Evolutionary conservation across 2,888 invertebrate genomes (phyloP).

Genomic region (Muschampia plurimacula): DNA sequence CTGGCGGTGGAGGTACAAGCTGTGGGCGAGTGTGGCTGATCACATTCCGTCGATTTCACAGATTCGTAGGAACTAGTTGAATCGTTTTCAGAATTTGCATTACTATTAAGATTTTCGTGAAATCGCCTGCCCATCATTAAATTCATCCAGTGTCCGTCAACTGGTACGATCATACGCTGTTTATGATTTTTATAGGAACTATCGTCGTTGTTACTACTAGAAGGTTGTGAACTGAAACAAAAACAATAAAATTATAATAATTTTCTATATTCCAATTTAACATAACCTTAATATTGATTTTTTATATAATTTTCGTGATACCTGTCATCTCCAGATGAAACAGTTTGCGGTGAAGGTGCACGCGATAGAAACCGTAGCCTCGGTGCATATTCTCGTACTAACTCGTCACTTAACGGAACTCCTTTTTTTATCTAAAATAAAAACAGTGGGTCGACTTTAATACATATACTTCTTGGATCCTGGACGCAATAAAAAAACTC

Average conservation of each 20-base stretch:
- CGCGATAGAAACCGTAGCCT: constrained; percentile 73
- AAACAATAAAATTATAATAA: constrained; percentile 25
- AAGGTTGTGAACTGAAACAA: constrained; percentile 75
- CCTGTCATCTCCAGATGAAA: constrained; percentile 67
- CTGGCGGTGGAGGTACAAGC: constrained; percentile 68
- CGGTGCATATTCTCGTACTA: constrained; percentile 73
- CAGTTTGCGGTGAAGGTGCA: constrained; percentile 60
- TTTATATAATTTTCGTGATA: constrained; percentile 46
- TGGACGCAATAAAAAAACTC: not conserved
- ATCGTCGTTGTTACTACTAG: constrained; percentile 79
- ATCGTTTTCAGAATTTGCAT: constrained; percentile 81
- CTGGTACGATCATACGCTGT: constrained; percentile 82
- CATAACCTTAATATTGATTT: not conserved
- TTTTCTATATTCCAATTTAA: not conserved
- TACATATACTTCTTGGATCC: not conserved
- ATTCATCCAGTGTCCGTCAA: constrained; percentile 86
- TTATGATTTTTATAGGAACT: constrained; percentile 78
- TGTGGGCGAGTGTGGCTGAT: constrained; percentile 88
- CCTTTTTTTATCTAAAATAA: constrained; percentile 69
- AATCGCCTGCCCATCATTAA: constrained; percentile 88
- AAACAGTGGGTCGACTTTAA: not conserved
- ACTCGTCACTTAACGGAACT: constrained; percentile 69
- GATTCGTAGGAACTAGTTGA: constrained; percentile 84
- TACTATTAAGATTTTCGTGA: constrained; percentile 79
- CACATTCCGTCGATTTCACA: constrained; percentile 70